These are phyloP conservation scores for Ochropleura leucogaster DNA, from an alignment of 2,888 invertebrate species.

Conservation along the genomic window DNA sequence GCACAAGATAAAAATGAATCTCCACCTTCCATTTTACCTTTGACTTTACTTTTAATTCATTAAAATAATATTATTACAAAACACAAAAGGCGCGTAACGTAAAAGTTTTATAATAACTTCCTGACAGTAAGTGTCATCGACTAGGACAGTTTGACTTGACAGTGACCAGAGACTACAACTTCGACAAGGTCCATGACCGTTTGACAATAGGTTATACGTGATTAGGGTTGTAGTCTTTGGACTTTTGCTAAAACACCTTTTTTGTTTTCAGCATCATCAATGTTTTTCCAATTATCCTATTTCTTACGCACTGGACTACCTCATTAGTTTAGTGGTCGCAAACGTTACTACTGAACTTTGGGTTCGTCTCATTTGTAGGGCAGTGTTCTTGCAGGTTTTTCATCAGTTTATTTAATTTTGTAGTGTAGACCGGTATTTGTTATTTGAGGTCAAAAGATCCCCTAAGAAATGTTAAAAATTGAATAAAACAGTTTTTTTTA, in stretches of 20 bases:
- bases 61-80: constrained; percentile 27
- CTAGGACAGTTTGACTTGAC: no score
- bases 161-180: neutral
- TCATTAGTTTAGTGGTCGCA: no score
- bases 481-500: no score
- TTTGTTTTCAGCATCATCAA: neutral
- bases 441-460: no score
- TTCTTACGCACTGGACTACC: neutral
- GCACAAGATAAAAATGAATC: constrained; percentile 88
- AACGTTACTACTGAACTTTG: no score
- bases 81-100: constrained; percentile 49
- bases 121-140: constrained; percentile 8
- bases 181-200: constrained; percentile 6
- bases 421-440: no score
- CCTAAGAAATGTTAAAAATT: no score
- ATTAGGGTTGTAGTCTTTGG: constrained; percentile 15
- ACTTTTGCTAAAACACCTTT: neutral
- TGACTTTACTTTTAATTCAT: constrained; percentile 53
- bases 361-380: no score
- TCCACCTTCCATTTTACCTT: constrained; percentile 78
- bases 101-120: constrained; percentile 25
- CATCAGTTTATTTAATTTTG: no score
- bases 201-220: neutral
- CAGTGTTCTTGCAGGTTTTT: no score
- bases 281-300: neutral